phyloP scores from a whole-genome alignment of 2,113 vertebrate species.

The Catharus bicknelli region DNA sequence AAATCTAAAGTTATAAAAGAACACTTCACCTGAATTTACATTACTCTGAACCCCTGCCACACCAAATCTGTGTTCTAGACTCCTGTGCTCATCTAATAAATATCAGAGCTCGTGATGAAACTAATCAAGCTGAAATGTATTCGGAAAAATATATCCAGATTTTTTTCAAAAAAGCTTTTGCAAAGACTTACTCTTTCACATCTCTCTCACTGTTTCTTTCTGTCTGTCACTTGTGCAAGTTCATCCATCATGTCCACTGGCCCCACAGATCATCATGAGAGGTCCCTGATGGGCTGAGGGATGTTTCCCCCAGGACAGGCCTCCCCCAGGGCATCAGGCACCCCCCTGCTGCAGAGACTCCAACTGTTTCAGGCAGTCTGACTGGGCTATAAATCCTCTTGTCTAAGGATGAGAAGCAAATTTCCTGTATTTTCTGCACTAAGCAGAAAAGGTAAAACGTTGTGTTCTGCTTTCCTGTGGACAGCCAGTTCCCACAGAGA shows the following conservation, averaged over 20 bases:
- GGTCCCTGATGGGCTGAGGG: rapidly evolving
- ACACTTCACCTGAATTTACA: background rate
- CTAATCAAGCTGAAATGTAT: background rate
- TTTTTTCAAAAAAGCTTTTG: background rate
- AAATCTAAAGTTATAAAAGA: background rate
- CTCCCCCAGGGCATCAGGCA: background rate
- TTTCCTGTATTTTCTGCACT: background rate
- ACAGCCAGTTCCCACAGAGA: background rate
- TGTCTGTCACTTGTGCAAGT: background rate
- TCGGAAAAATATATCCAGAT: background rate
- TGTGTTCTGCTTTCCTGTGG: background rate
- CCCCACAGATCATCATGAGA: rapidly evolving
- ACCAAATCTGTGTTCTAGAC: background rate
- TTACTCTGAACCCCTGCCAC: background rate
- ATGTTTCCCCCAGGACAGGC: rapidly evolving
- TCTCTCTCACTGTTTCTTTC: background rate
- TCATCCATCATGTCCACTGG: background rate
- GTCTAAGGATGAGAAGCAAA: background rate
- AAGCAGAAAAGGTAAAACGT: background rate
- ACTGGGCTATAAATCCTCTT: background rate
- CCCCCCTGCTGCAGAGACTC: rapidly evolving
- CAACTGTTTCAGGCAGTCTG: background rate
- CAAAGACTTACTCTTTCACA: background rate
- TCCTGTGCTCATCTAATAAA: background rate
- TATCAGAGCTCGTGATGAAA: background rate